Percentiles rank a stretch among this genome's conserved stretches.
Evolutionary conservation across 2,888 invertebrate species (phyloP).

Genomic region (Microplitis deprimator): DNA sequence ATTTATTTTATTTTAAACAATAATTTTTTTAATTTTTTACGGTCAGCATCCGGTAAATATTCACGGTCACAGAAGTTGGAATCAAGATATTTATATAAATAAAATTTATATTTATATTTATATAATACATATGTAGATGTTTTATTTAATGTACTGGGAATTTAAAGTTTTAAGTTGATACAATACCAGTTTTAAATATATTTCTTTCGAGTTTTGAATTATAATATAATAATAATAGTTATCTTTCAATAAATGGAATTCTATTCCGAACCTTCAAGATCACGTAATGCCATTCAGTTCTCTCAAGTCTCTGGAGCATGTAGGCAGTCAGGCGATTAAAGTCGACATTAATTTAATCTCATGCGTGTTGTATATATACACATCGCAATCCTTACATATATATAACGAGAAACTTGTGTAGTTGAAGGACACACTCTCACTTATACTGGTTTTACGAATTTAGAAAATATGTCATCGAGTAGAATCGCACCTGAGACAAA

Average conservation of each 20-base stretch:
- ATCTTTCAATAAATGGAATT: conserved; percentile 30
- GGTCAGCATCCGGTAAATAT: background rate
- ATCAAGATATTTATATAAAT: no score
- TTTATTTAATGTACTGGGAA: background rate
- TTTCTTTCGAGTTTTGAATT: background rate
- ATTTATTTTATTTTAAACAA: background rate
- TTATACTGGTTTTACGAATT: conserved; percentile 35
- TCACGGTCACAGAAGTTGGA: background rate
- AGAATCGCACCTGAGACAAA: conserved; percentile 25
- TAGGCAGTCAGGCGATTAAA: conserved; percentile 33
- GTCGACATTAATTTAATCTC: conserved; percentile 30
- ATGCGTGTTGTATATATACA: conserved; percentile 14
- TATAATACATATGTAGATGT: background rate
- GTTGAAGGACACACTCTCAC: conserved; percentile 41
- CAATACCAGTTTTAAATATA: background rate
- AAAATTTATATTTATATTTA: no score
- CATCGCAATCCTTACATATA: conserved; percentile 22
- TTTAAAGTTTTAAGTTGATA: background rate
- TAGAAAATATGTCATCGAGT: conserved; percentile 30
- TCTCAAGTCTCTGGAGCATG: conserved; percentile 22
- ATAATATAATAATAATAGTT: conserved; percentile 1
- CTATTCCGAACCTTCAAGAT: conserved; percentile 29
- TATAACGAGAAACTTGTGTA: conserved; percentile 2
- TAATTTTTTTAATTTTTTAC: background rate
- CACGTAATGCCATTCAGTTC: conserved; percentile 23